A percentile compares a stretch with the other conserved stretches of the same genome.
Evolutionary conservation across 2,113 vertebrate genomes (phyloP).

Genomic region (Carassius auratus): DNA sequence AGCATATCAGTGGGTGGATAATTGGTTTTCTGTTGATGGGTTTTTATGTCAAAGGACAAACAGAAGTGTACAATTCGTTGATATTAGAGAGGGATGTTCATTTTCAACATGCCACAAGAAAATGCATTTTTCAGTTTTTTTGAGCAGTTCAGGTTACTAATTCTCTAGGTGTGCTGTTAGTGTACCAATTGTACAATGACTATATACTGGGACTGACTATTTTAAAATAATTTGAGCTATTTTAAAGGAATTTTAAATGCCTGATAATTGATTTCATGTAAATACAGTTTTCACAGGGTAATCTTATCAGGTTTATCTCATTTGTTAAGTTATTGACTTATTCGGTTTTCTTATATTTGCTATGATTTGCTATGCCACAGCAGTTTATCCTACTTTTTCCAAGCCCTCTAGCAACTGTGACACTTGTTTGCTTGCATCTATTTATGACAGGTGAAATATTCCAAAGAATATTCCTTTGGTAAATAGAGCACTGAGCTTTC

Average conservation of each 20-base stretch:
- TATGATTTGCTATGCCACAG: too few species aligned
- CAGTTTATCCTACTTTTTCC: too few species aligned
- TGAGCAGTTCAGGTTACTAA: neutral
- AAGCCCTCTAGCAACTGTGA: too few species aligned
- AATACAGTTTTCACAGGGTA: too few species aligned
- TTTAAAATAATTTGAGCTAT: too few species aligned
- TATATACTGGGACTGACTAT: too few species aligned
- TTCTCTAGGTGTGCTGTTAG: too few species aligned
- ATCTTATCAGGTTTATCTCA: neutral
- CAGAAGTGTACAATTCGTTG: neutral
- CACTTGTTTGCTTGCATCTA: neutral
- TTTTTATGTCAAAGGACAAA: slow-evolving; percentile 28
- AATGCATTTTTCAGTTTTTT: neutral
- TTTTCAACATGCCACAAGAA: neutral
- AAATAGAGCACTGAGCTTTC: neutral
- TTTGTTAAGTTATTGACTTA: too few species aligned
- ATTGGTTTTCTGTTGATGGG: slow-evolving; percentile 39
- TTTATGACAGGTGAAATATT: neutral
- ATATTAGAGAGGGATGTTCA: neutral
- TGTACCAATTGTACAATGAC: too few species aligned
- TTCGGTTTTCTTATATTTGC: too few species aligned
- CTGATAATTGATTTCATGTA: too few species aligned
- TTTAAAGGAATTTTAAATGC: too few species aligned
- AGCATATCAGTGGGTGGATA: slow-evolving; percentile 6
- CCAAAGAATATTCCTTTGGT: neutral